Evolutionary conservation across 2,888 invertebrate species (phyloP).

Genomic region (Lordiphosa andalusiaca): DNA sequence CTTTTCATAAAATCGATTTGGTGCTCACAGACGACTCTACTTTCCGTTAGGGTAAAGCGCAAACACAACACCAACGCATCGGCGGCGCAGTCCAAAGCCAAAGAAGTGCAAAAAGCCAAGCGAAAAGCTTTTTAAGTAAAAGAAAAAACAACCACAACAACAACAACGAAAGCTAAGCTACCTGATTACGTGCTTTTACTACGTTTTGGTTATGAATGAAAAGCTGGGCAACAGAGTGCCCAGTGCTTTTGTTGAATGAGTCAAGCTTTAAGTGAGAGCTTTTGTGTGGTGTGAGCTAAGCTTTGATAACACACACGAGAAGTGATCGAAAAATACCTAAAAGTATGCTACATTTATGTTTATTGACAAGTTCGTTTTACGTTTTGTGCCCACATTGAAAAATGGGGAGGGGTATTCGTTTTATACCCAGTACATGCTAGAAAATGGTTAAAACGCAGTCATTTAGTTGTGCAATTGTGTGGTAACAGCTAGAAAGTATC

Average conservation of each 20-base stretch:
- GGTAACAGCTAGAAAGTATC: no score
- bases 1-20: no score
- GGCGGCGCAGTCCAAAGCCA: conserved; percentile 10
- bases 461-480: no score
- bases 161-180: not conserved
- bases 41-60: not conserved
- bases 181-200: not conserved
- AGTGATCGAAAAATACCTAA: not conserved
- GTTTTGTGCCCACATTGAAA: no score
- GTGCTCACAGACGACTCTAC: not conserved
- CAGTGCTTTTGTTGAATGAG: conserved; percentile 2
- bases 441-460: no score
- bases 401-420: no score
- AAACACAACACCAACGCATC: conserved; percentile 4
- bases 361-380: no score
- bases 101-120: conserved; percentile 11
- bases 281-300: not conserved
- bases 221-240: not conserved
- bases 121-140: conserved; percentile 2
- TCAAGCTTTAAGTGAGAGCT: not conserved
- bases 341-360: no score
- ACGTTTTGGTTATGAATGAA: conserved; percentile 3
- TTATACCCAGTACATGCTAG: no score
- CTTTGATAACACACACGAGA: not conserved
- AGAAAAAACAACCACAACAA: not conserved